Base-by-base conservation (phyloP, 2,113 vertebrate genomes). In the Tringa solitaria region DNA sequence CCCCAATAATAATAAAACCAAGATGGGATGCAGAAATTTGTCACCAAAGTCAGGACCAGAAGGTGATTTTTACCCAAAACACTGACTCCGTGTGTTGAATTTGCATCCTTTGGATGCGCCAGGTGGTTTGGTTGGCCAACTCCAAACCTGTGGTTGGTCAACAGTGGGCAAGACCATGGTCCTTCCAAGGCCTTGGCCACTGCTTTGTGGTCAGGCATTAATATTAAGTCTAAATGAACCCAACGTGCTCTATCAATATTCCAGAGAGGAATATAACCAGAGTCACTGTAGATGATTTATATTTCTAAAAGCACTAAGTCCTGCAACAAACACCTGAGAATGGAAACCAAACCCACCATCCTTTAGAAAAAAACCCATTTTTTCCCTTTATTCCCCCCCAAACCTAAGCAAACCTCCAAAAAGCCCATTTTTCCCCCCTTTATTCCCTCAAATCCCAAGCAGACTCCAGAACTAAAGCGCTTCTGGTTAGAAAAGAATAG, bases 11-110 rank as follows among this genome's bases (percentile, higher is more conserved):
- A 56, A 37, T 32, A 48, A 63, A 77, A 3, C 10, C 24, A 74
- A 60, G 60, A 74, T 56, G 35, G 35, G 17, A 19, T 64, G 32
- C 56, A 35, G 32, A 28, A n/a, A 35, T 27, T 27, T 72, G 30
- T 63, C 65, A 21, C 56, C 35, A 14, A 70, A 17, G 19, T 41
- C 56, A 33, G 41, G 48, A 77, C 24, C 28, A 39, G 20, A 41
- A 59, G 30, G 32, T 50, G 45, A 11, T 4, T 43, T 86, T 51
- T 43, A 33, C 46, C 39, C 28, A 63, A 30, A 32, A 8, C 6
- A 4, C 57, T 4, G 8, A 33, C 0, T 4, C 53, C 2, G 1
- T 12, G 18, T 18, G 30, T 37, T 60, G 23, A 27, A 54, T 48
- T 54, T 2, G 0, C 20, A 14, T 56, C 24, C 28, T 45, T 70